Evolutionary conservation across 1,140 invertebrate genomes (phyloP).

Genomic region (Drosophila bocki): DNA sequence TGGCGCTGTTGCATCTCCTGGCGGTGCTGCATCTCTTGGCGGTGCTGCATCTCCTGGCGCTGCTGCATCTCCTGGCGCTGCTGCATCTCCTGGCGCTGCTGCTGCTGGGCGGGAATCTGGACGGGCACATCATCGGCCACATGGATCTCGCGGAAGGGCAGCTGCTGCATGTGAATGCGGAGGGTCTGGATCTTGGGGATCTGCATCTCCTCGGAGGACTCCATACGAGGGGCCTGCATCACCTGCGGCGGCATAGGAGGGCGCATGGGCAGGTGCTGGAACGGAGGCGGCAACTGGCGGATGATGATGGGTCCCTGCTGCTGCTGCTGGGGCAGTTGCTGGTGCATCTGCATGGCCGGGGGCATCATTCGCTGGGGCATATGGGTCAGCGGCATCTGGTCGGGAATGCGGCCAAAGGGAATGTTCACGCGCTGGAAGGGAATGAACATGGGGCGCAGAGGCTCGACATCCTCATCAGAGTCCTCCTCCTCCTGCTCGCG

Average conservation of each 20-base stretch:
- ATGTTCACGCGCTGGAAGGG: conserved; percentile 83
- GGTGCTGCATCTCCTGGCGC: conserved; percentile 42
- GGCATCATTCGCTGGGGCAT: conserved; percentile 85
- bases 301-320: conserved; percentile 74
- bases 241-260: conserved; percentile 84
- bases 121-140: conserved; percentile 79
- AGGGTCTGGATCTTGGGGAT: conserved; percentile 76
- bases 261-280: conserved; percentile 84
- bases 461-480: conserved; percentile 74
- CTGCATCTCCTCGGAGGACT: conserved; percentile 68
- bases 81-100: conserved; percentile 44
- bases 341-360: conserved; percentile 72
- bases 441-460: conserved; percentile 82
- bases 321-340: conserved; percentile 61
- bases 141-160: conserved; percentile 81
- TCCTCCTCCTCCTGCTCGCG: conserved; percentile 75
- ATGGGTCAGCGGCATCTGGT: conserved; percentile 81
- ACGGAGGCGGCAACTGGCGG: conserved; percentile 74
- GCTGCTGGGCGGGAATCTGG: conserved; percentile 67
- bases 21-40: conserved; percentile 37
- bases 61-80: conserved; percentile 62
- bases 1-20: conserved; percentile 53
- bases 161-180: conserved; percentile 84
- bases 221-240: conserved; percentile 84
- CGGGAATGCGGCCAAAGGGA: conserved; percentile 82